Conservation (phyloP, 2,113 vertebrate genomes). For the Neolamprologus modestus region DNA sequence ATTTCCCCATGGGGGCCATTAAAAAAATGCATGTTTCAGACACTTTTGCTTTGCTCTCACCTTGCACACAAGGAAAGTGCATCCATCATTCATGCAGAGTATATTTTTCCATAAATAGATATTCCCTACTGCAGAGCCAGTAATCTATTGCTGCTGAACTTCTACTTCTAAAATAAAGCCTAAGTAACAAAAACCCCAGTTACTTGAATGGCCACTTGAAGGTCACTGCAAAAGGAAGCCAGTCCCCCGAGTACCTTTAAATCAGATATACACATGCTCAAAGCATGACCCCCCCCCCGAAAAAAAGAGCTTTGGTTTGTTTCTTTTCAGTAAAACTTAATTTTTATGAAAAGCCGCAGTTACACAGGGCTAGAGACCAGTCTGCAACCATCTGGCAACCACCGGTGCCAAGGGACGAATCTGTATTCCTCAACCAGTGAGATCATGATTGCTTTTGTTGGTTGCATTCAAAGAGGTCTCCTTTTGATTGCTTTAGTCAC, state of each 20-base stretch:
- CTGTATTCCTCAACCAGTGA: not conserved
- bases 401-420: not conserved
- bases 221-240: not conserved
- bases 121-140: not conserved
- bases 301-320: not conserved
- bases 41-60: not conserved
- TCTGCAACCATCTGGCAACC: not conserved
- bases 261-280: not conserved
- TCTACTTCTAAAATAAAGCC: not conserved
- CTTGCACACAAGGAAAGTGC: not conserved
- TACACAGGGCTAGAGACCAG: not conserved
- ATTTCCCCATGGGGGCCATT: not conserved
- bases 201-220: not conserved
- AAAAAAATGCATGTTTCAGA: not conserved
- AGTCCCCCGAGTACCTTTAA: not conserved
- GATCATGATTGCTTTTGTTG: not conserved
- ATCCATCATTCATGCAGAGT: not conserved
- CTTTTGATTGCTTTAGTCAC: not conserved
- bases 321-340: not conserved
- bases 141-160: not conserved
- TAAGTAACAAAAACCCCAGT: not conserved
- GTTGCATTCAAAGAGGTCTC: not conserved
- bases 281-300: fast-evolving
- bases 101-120: not conserved
- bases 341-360: not conserved